Evolutionary conservation across 1,140 invertebrate genomes (phyloP), one percentile per base, ranked within the genome.

Genomic region (Leptinotarsa lineolata): DNA sequence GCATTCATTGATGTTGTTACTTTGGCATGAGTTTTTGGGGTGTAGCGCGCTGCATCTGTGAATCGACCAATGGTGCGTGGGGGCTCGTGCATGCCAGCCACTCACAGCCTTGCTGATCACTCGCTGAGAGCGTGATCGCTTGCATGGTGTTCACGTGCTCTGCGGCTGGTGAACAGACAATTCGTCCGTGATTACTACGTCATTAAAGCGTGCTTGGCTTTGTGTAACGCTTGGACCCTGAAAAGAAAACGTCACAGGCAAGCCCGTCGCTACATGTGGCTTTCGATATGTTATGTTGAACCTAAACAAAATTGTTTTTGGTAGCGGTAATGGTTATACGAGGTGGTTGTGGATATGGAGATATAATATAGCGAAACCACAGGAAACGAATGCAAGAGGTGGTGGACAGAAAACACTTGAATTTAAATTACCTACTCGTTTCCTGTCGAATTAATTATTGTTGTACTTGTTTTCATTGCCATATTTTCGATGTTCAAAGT

Each of bases 111-210:
- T 16, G 66, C 71, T 77, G 81, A 83, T 86, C 87, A 89, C 83
- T 83, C 87, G 85, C 77, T 74, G 16, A 74, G 58, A 82, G 86
- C 86, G 85, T 88, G 88, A 84, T 84, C 81, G 74, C 74, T 66
- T 83, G 86, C 88, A 86, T 88, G 88, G 61, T 85, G 82, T 87
- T 88, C 88, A 88, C 88, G 88, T 89, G 88, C 83, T 83, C 83
- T 76, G 72, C 79, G 86, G 84, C 84, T 88, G 87, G 86, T 84
- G 77, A 79, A 77, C 79, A 83, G 83, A 84, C 83, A 76, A 78
- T 68, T 77, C 79, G 74, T 75, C 78, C 84, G 85, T 83, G 83
- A 85, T 83, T 83, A 83, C 85, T 81, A 86, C 84, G 87, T 88
- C 87, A 88, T 84, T 82, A 83, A 76, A 77, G 84, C 83, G 82